phyloP scores from a whole-genome alignment of 2,888 invertebrate genomes.

The Drosophila kanekoi region DNA sequence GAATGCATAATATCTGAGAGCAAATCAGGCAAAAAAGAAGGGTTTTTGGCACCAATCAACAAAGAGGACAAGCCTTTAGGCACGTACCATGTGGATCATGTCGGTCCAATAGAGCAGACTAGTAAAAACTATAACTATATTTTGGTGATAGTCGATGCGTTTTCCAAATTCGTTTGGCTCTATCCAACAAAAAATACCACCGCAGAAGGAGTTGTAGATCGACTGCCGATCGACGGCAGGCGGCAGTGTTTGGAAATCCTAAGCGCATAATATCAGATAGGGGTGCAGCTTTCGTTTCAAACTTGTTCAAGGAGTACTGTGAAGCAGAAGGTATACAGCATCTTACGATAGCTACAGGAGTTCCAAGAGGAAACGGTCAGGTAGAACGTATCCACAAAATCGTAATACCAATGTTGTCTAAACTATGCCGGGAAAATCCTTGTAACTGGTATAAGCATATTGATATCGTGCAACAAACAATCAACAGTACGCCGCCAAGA shows the following conservation, averaged over 20 bases:
- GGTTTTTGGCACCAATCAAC: background rate
- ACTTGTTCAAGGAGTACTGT: background rate
- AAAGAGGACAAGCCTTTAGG: background rate
- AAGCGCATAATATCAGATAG: background rate
- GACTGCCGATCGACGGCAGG: background rate
- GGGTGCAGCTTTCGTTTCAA: background rate
- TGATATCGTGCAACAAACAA: background rate
- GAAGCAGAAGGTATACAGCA: constrained; percentile 2
- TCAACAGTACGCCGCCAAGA: background rate
- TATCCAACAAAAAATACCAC: too few relatives aligned
- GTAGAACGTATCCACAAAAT: constrained; percentile 1
- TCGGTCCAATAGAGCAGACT: too few relatives aligned
- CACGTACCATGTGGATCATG: background rate
- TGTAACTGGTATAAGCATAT: background rate
- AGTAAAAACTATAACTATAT: background rate
- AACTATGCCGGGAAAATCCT: background rate
- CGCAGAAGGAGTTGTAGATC: background rate
- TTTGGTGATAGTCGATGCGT: background rate
- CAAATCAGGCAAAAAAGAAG: background rate
- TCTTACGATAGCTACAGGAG: background rate
- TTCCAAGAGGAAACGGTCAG: background rate
- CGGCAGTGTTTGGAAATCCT: background rate
- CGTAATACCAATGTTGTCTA: background rate
- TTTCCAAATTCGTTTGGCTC: background rate
- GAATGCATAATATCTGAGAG: background rate